Evolutionary conservation across 1,140 invertebrate genomes (phyloP).

Genomic region (Drosophila bipectinata): DNA sequence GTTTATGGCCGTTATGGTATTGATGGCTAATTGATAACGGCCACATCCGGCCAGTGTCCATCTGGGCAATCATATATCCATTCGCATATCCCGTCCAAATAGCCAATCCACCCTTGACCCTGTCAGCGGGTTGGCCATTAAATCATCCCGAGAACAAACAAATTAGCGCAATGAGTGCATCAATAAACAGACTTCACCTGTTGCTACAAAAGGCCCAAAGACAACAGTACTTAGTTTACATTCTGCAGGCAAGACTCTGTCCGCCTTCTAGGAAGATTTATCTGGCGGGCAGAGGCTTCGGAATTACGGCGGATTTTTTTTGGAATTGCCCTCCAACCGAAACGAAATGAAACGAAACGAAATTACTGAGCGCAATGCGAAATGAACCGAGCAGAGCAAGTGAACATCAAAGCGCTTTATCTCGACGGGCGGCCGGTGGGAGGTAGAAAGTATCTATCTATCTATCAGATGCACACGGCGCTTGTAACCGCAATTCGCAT

Average conservation of each 20-base stretch:
- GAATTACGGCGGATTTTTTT: constrained; percentile 58
- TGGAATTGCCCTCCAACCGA: constrained; percentile 33
- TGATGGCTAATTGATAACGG: constrained; percentile 32
- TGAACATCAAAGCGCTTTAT: constrained; percentile 56
- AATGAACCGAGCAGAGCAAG: constrained; percentile 52
- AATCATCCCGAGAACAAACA: constrained; percentile 51
- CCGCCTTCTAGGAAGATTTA: constrained; percentile 11
- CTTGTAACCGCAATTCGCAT: constrained; percentile 67
- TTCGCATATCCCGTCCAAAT: constrained; percentile 1
- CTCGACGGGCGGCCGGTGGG: constrained; percentile 31
- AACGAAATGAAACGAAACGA: constrained; percentile 40
- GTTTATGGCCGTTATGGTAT: background rate
- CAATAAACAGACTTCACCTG: constrained; percentile 61
- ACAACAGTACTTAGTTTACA: constrained; percentile 16
- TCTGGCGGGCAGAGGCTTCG: constrained; percentile 13
- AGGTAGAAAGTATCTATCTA: constrained; percentile 37
- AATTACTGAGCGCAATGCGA: constrained; percentile 42
- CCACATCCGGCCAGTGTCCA: constrained; percentile 18
- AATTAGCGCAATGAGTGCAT: constrained; percentile 48
- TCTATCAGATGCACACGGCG: constrained; percentile 60
- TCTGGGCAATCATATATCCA: background rate
- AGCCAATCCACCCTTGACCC: constrained; percentile 24
- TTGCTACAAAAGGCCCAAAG: constrained; percentile 34
- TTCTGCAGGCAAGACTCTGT: background rate
- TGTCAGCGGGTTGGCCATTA: constrained; percentile 32